Conservation (phyloP, 2,888 invertebrate genomes). For the Acleris cristana region DNA sequence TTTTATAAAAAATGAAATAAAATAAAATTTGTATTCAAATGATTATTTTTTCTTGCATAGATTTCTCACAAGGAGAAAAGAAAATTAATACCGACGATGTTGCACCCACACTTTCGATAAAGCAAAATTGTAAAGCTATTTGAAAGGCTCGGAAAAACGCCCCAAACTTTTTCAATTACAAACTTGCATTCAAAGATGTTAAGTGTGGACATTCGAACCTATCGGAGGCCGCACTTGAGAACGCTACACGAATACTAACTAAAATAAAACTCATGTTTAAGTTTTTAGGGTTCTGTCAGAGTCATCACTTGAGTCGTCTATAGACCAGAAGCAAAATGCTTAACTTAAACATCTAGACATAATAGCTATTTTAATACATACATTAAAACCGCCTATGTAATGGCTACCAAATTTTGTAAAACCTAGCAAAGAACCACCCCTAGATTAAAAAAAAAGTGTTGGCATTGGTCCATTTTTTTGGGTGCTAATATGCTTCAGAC, state of each 20-base stretch:
- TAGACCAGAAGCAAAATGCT: too few relatives aligned
- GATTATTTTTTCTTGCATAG: not conserved
- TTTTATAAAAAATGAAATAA: too few relatives aligned
- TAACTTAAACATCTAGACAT: too few relatives aligned
- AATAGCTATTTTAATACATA: too few relatives aligned
- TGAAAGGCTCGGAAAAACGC: conserved; percentile 58
- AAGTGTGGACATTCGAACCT: conserved; percentile 48
- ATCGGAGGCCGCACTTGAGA: conserved; percentile 11
- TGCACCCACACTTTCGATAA: conserved; percentile 51
- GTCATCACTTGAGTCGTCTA: too few relatives aligned
- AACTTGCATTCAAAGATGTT: conserved; percentile 74
- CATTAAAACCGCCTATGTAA: too few relatives aligned
- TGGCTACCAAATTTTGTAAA: too few relatives aligned
- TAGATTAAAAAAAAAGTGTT: too few relatives aligned
- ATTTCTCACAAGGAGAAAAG: not conserved
- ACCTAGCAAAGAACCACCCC: too few relatives aligned
- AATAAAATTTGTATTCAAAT: too few relatives aligned
- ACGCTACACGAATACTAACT: not conserved
- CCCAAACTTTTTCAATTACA: conserved; percentile 81
- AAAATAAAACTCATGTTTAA: not conserved
- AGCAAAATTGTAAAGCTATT: conserved; percentile 65
- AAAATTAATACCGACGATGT: not conserved
- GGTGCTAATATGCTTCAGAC: too few relatives aligned
- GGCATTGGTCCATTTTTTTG: too few relatives aligned
- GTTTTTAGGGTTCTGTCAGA: not conserved